A percentile compares a stretch with the other conserved stretches of the same genome.
Conservation (phyloP, 2,888 invertebrate species). For the Drosophila engyochracea region DNA sequence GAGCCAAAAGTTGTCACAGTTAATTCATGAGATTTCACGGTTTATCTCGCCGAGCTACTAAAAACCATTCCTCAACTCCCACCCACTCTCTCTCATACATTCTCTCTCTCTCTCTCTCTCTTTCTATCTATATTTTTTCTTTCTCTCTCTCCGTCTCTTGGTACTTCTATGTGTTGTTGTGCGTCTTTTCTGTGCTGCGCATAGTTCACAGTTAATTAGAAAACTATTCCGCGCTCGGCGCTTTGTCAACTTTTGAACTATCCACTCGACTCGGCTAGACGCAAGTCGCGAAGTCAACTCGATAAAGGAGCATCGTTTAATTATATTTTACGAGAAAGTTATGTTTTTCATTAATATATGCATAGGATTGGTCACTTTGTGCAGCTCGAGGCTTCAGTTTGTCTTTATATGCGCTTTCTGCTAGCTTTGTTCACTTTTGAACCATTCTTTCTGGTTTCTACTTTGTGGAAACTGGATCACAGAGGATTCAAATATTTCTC, state of each 20-base stretch:
- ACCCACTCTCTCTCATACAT: background rate
- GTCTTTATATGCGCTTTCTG: background rate
- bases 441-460: slow-evolving; percentile 9
- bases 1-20: slow-evolving; percentile 72
- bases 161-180: slow-evolving; percentile 2
- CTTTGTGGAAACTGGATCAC: background rate
- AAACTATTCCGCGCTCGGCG: slow-evolving; percentile 69
- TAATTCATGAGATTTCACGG: slow-evolving; percentile 79
- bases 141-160: background rate
- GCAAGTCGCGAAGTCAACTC: slow-evolving; percentile 20
- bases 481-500: background rate
- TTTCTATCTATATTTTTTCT: background rate
- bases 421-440: background rate
- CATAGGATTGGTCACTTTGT: slow-evolving; percentile 47
- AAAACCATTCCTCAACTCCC: slow-evolving; percentile 6
- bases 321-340: slow-evolving; percentile 65
- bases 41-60: slow-evolving; percentile 66
- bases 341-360: slow-evolving; percentile 52
- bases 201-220: slow-evolving; percentile 78
- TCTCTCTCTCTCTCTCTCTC: background rate
- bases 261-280: slow-evolving; percentile 30
- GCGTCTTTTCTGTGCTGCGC: slow-evolving; percentile 53
- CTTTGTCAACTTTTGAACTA: slow-evolving; percentile 71
- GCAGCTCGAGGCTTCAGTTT: slow-evolving; percentile 29
- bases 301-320: slow-evolving; percentile 55